Conservation (phyloP, 2,888 invertebrate species). For the Hirtodrosophila confusa region DNA sequence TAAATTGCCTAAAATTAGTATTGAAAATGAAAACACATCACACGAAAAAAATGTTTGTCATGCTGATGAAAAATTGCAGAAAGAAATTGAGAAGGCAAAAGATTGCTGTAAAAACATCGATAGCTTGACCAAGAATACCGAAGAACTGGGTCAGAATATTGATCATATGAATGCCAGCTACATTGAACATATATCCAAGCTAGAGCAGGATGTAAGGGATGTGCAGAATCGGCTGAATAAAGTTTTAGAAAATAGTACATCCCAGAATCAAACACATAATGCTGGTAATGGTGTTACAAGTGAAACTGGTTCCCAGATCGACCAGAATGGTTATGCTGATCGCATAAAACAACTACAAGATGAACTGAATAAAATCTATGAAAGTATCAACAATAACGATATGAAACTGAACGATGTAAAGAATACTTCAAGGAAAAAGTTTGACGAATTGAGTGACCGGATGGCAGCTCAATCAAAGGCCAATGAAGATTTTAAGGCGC, state of each 20-base stretch:
- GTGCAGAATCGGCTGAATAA: conserved; percentile 1
- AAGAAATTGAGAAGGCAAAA: not conserved
- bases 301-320: not conserved
- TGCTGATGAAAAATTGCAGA: not conserved
- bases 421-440: not conserved
- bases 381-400: not conserved
- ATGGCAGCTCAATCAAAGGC: not conserved
- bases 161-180: conserved; percentile 9
- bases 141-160: not conserved
- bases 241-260: not conserved
- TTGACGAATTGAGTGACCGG: not conserved
- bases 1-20: not conserved
- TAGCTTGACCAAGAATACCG: not conserved
- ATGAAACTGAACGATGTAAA: not conserved
- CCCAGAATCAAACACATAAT: not conserved
- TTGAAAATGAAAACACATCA: too few species aligned
- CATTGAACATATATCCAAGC: not conserved
- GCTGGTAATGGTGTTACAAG: not conserved
- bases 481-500: not conserved
- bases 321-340: not conserved
- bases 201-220: conserved; percentile 1
- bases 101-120: conserved; percentile 29
- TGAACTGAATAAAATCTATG: conserved; percentile 1
- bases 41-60: not conserved
- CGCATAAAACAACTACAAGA: conserved; percentile 4